phyloP scores from a whole-genome alignment of 2,113 vertebrate genomes.

The Ophiodon elongatus region DNA sequence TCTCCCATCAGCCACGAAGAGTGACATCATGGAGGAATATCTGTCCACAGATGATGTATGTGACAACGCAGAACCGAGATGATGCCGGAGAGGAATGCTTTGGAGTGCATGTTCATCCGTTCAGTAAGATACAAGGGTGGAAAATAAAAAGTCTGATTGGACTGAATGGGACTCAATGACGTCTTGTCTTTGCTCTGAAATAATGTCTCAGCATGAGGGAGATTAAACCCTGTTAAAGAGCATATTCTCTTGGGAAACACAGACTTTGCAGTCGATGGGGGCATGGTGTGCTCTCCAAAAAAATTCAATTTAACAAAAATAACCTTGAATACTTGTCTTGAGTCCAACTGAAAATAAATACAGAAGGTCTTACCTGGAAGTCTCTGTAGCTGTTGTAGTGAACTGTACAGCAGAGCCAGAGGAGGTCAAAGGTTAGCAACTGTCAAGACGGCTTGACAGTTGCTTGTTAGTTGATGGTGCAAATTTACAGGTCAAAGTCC shows the following conservation, averaged over 20 bases:
- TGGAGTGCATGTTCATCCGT: constrained; percentile 4
- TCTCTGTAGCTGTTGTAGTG: neutral
- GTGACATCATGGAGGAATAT: constrained; percentile 20
- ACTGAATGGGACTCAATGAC: neutral
- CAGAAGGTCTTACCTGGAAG: neutral
- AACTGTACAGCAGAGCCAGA: neutral
- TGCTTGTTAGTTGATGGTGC: neutral
- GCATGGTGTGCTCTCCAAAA: neutral
- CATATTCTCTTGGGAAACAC: neutral
- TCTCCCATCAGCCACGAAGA: constrained; percentile 22
- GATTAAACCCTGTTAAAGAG: neutral
- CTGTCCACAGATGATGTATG: constrained; percentile 16
- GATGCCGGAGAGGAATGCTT: neutral
- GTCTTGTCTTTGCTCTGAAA: neutral
- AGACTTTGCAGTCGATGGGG: neutral
- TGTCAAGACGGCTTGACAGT: neutral
- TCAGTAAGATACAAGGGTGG: neutral
- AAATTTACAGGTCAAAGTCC: neutral
- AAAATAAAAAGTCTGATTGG: neutral
- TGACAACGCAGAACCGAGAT: neutral
- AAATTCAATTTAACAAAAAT: neutral
- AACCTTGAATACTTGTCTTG: neutral
- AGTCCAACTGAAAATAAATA: neutral
- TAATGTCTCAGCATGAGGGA: neutral
- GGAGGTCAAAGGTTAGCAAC: neutral